Base-by-base conservation (phyloP, 2,113 vertebrate genomes). In the Condylura cristata region DNA sequence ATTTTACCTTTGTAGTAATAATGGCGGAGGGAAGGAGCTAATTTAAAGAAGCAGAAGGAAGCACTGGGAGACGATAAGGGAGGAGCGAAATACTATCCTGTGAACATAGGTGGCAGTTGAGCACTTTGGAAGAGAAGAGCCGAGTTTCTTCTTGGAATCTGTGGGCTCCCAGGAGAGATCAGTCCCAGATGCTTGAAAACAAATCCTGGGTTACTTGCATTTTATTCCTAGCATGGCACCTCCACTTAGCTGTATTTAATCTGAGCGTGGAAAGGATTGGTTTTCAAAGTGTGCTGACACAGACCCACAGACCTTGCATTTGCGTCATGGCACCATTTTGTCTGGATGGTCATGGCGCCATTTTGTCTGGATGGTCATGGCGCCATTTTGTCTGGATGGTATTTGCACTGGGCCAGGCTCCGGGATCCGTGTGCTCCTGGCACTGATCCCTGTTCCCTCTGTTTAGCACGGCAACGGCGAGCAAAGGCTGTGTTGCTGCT, bases 221-320 rank as follows among this genome's bases (percentile, higher is more conserved):
- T 93, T 91, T 63, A 71, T 89, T 87, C 53, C 79, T 46, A 79
- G 7, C 63, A 87, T 56, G 39, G 39, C 65, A 44, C 16, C 28
- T 89, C 46, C 58, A 58, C 96, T 96, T 94, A 46, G 92, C n/a
- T 46, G 87, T 53, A 87, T 75, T 89, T 87, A 87, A 89, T 51
- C 71, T 68, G 90, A 80, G 10, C 76, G 3, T 71, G 71, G 39
- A 68, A 93, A 88, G 48, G 30, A 83, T 74, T 84, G 71, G 56
- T 95, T 89, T 87, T 96, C 65, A 81, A 84, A 74, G 17, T 28
- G 65, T 51, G 53, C 11, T 68, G 70, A 60, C 72, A 58, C 71
- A 88, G 72, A 51, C 46, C 26, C 72, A 58, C 71, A 88, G 72
- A 51, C 46, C 26, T 82, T 91, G 13, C 13, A 82, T 94, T 90